Evolutionary conservation across 23 tunicate genomes (phyloP).

Genomic region (Halocynthia aurantium): DNA sequence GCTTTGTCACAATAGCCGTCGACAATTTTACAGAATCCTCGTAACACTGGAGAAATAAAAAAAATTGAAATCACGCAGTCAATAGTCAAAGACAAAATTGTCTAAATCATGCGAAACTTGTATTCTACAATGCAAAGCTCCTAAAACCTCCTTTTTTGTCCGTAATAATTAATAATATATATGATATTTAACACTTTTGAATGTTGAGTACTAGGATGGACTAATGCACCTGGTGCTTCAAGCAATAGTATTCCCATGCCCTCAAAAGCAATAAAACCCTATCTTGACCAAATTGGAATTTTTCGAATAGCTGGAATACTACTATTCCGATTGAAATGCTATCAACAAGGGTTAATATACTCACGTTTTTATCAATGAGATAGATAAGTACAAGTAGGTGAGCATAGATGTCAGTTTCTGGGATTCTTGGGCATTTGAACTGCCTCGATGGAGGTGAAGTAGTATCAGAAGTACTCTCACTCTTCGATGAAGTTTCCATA

Average conservation of each 20-base stretch:
- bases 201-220: too few relatives aligned
- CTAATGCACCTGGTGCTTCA: too few relatives aligned
- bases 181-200: too few relatives aligned
- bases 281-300: too few relatives aligned
- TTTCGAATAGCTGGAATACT: too few relatives aligned
- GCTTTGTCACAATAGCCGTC: constrained; percentile 43
- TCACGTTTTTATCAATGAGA: constrained; percentile 62
- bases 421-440: constrained; percentile 54
- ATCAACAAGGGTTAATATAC: neutral
- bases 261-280: too few relatives aligned
- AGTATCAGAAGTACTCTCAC: neutral
- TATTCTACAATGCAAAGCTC: neutral
- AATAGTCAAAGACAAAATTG: too few relatives aligned
- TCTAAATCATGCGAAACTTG: too few relatives aligned
- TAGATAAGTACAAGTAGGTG: constrained; percentile 64
- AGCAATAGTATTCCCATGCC: too few relatives aligned
- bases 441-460: constrained; percentile 55
- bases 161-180: too few relatives aligned
- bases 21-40: constrained; percentile 37
- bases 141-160: neutral
- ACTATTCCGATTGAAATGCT: too few relatives aligned
- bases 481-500: constrained; percentile 2
- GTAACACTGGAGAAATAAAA: constrained; percentile 19
- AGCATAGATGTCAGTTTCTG: constrained; percentile 85
- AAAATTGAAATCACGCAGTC: neutral